Conservation (phyloP, 2,113 vertebrate genomes). For the Thermophis baileyi region DNA sequence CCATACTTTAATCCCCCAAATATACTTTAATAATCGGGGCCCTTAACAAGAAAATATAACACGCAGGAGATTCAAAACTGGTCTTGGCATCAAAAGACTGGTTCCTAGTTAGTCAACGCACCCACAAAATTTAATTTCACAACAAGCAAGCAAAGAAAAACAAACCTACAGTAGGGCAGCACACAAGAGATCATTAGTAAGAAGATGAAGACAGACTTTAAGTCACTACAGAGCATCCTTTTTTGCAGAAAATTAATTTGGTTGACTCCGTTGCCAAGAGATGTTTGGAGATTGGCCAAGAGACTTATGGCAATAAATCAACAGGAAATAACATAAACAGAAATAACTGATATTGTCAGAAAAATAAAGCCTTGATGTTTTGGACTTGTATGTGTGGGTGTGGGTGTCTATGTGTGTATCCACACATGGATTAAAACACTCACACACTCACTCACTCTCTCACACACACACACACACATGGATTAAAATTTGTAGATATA, state of each 20-base stretch:
- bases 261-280: conserved; percentile 65
- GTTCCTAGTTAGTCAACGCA: conserved; percentile 9
- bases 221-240: conserved; percentile 62
- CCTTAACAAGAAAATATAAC: conserved; percentile 3
- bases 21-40: not conserved
- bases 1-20: not conserved
- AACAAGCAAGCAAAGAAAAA: conserved; percentile 46
- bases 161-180: conserved; percentile 47
- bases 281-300: conserved; percentile 65
- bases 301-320: conserved; percentile 69
- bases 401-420: not conserved
- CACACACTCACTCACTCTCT: too few species aligned
- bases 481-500: conserved; percentile 3
- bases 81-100: conserved; percentile 23
- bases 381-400: conserved; percentile 25
- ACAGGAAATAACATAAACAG: conserved; percentile 68
- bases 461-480: not conserved
- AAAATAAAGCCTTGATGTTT: conserved; percentile 51
- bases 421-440: not conserved
- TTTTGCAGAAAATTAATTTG: conserved; percentile 71
- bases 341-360: conserved; percentile 62
- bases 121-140: conserved; percentile 43
- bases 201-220: conserved; percentile 63
- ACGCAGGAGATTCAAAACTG: not conserved
- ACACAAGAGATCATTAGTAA: conserved; percentile 57